Base-by-base conservation (phyloP, 2,113 vertebrate genomes). In the Tringa solitaria region DNA sequence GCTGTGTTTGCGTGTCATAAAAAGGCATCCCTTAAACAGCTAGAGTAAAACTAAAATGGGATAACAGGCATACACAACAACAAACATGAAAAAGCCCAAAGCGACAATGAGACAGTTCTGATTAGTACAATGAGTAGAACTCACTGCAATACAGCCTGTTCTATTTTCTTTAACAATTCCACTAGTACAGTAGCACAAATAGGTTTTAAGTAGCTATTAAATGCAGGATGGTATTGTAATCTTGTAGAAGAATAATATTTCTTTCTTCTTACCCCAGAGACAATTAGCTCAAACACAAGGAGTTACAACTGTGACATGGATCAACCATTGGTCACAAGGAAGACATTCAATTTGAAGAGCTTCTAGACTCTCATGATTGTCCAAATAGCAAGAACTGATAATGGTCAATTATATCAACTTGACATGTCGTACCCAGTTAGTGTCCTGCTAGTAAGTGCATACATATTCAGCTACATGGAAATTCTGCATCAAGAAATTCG, bases 1-100 rank as follows among this genome's bases (percentile, higher is more conserved):
- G 30, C 28, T 75, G 12, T 2, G 5, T 67, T 60, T 43, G 2
- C 0, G 0, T 39, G 37, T 37, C 65, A 69, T 50, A 54, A 89
- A 92, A 92, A 48, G 12, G 28, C 14, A 56, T 89, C 16, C 33
- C 79, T 89, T 73, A 73, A 89, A 65, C 1, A 76, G 30, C 35
- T 50, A 57, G 16, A 84, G 22, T 65, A 86, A 83, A 96, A 35
- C 9, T 73, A 75, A 86, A 80, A 30, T 16, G 21, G 21, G 11
- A 48, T 35, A 80, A 48, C 53, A 69, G 39, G 19, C 43, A 41
- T 53, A 53, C 21, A 73, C 32, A 64, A 32, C 41, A 81, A 54
- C 16, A 61, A 90, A 48, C 17, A 32, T 13, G 26, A 69, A 45
- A 65, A 93, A 90, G 22, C 28, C 32, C 53, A 57, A 88, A 83